Conservation (phyloP, 53 echinoderm and acorn worm species). For the Crossaster papposus region DNA sequence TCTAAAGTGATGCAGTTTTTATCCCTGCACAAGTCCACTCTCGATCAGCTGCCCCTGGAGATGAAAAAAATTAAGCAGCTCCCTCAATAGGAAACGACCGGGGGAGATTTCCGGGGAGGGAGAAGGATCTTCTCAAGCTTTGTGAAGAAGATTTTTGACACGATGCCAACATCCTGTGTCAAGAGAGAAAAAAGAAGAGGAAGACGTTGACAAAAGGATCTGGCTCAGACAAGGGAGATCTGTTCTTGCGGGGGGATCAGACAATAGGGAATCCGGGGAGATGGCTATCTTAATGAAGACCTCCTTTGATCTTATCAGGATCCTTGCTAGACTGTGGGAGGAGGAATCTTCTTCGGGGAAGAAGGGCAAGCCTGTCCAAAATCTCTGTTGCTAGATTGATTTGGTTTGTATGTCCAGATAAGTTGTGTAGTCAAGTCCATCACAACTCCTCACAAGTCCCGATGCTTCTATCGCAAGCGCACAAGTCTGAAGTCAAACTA, state of each 20-base stretch:
- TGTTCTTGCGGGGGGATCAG: conserved; percentile 16
- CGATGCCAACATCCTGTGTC: conserved; percentile 18
- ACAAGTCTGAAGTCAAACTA: too few species aligned
- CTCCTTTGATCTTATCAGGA: conserved; percentile 16
- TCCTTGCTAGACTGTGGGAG: background rate
- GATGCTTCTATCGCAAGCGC: too few species aligned
- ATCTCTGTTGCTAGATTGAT: background rate
- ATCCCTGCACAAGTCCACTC: background rate
- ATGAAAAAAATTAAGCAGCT: background rate
- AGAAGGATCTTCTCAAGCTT: background rate
- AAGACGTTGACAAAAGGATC: conserved; percentile 19
- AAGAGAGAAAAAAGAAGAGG: too few species aligned
- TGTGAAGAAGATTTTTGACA: background rate
- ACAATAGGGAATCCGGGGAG: background rate
- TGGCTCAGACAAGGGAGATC: conserved; percentile 29
- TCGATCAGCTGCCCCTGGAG: background rate
- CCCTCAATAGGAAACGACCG: background rate
- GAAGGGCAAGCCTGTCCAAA: background rate
- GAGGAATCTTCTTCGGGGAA: background rate
- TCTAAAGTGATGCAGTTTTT: background rate
- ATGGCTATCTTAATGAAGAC: background rate
- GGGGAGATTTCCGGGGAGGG: background rate
- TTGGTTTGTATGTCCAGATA: background rate
- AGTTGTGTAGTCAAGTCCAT: background rate
- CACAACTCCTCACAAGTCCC: too few species aligned